Evolutionary conservation across 2,797 vertebrate species (phyloP).

Genomic region (Hapalemur alaotrensis): DNA sequence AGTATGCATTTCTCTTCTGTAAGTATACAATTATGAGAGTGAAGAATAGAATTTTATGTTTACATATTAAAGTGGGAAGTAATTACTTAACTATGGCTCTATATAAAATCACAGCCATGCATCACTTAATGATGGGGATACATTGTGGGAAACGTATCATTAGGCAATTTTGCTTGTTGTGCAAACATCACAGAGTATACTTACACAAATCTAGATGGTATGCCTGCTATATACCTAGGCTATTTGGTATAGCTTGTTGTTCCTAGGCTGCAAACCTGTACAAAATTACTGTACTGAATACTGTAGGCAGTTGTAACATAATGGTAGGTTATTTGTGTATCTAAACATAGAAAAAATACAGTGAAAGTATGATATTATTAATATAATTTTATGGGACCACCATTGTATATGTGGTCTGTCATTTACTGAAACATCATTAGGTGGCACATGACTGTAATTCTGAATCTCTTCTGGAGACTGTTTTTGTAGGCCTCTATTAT

Average conservation of each 20-base stretch:
- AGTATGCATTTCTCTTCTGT: not conserved
- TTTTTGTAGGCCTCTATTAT: not conserved
- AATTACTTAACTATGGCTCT: not conserved
- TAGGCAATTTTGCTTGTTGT: not conserved
- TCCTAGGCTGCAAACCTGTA: not conserved
- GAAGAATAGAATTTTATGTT: not conserved
- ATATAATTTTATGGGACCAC: not conserved
- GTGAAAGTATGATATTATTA: not conserved
- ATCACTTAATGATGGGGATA: not conserved
- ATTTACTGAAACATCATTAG: not conserved
- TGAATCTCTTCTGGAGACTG: not conserved
- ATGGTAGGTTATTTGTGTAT: not conserved
- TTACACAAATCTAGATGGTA: not conserved
- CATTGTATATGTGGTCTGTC: not conserved
- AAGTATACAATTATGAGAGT: not conserved
- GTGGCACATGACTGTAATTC: not conserved
- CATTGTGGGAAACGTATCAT: not conserved
- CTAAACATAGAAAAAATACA: not conserved
- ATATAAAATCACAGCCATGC: not conserved
- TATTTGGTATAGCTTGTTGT: not conserved
- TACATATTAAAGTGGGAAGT: not conserved
- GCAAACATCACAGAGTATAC: not conserved
- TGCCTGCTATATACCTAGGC: not conserved
- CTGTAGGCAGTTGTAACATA: not conserved
- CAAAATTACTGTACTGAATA: not conserved